These are phyloP conservation scores for Tadarida brasiliensis DNA, from an alignment of 2,797 vertebrate genomes.

Conservation along the genomic window DNA sequence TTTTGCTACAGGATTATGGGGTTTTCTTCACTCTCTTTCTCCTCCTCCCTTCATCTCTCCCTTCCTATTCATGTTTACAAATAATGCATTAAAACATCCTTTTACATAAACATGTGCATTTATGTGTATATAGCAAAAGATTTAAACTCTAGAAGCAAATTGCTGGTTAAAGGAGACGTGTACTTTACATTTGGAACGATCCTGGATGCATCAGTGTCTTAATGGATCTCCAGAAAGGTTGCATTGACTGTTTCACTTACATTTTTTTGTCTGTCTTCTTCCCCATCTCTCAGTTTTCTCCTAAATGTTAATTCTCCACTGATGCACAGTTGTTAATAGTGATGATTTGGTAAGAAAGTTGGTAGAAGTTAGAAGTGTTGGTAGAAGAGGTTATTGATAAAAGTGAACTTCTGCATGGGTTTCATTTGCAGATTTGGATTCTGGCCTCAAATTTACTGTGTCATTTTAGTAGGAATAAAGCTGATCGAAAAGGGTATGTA, in stretches of 20 bases:
- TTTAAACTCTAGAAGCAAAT: not conserved
- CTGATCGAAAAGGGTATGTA: not conserved
- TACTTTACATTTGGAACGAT: conserved; percentile 52
- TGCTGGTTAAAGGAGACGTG: not conserved
- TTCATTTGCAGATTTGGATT: not conserved
- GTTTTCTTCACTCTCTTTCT: not conserved
- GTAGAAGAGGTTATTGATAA: not conserved
- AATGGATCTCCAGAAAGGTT: not conserved
- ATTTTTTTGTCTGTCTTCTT: not conserved
- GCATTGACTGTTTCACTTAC: not conserved
- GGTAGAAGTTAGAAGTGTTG: not conserved
- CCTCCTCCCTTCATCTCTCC: not conserved
- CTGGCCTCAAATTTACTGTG: not conserved
- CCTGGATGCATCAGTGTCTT: not conserved
- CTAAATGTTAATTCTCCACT: not conserved
- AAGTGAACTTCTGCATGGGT: not conserved
- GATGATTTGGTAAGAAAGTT: not conserved
- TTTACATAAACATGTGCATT: not conserved
- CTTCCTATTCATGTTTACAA: not conserved
- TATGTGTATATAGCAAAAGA: not conserved
- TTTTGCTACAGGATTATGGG: not conserved
- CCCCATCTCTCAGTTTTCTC: not conserved
- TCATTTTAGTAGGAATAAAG: not conserved
- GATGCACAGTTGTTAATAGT: not conserved
- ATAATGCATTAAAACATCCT: not conserved